These are phyloP conservation scores for Plectrocnemia conspersa DNA, from an alignment of 1,140 invertebrate species.

Conservation along the genomic window DNA sequence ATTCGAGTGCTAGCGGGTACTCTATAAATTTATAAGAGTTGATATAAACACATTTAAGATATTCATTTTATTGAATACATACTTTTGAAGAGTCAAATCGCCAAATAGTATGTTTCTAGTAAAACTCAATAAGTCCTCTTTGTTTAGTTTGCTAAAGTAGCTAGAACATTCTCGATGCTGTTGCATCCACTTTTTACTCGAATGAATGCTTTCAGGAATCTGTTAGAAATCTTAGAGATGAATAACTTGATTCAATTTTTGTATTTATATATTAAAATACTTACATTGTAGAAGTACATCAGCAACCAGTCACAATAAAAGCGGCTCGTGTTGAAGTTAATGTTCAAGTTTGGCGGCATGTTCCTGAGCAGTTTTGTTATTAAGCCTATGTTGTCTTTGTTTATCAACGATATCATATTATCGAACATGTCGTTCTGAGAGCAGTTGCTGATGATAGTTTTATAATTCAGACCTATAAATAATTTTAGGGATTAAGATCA, in stretches of 20 bases:
- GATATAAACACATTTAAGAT: conserved; percentile 9
- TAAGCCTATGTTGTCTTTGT: conserved; percentile 31
- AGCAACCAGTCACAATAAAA: conserved; percentile 30
- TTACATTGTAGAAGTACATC: conserved; percentile 31
- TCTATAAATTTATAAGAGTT: conserved; percentile 25
- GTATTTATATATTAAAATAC: neutral
- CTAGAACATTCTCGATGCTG: conserved; percentile 33
- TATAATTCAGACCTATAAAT: conserved; percentile 31
- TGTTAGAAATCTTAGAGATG: conserved; percentile 27
- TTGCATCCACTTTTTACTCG: conserved; percentile 35
- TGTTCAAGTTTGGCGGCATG: conserved; percentile 26
- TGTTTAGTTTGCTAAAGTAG: conserved; percentile 33
- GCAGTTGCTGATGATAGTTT: conserved; percentile 23
- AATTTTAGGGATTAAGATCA: no score
- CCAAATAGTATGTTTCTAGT: conserved; percentile 29
- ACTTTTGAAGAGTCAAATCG: conserved; percentile 23
- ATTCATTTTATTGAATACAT: conserved; percentile 11
- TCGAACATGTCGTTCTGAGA: conserved; percentile 18
- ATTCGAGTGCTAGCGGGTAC: conserved; percentile 26
- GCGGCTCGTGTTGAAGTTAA: conserved; percentile 29
- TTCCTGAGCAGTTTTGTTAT: conserved; percentile 31
- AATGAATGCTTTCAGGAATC: conserved; percentile 26
- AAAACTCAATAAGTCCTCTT: conserved; percentile 28
- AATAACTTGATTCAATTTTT: conserved; percentile 6
- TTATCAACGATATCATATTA: conserved; percentile 21